Conservation (phyloP, 2,888 invertebrate species). For the Smittia aterrima region DNA sequence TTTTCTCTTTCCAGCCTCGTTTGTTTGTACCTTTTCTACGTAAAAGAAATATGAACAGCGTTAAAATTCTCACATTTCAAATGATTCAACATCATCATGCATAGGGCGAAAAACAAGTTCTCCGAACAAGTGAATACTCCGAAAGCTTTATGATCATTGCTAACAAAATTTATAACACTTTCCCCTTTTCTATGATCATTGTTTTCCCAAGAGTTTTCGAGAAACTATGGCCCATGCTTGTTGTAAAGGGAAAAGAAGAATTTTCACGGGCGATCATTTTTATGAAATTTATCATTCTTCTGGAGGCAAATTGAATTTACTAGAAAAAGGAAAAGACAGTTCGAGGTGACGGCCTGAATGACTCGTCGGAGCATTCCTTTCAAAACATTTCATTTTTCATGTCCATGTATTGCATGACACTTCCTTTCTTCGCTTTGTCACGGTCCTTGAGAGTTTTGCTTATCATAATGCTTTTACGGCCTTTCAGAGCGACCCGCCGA, state of each 20-base stretch:
- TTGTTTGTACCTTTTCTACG: not conserved
- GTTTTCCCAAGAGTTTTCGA: no score
- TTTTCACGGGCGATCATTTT: no score
- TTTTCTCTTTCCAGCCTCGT: not conserved
- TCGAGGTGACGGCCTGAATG: no score
- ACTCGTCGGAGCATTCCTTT: not conserved
- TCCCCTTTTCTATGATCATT: no score
- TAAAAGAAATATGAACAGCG: not conserved
- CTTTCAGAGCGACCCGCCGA: not conserved
- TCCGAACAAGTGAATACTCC: not conserved
- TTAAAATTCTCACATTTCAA: not conserved
- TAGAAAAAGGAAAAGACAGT: not conserved
- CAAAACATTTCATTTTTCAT: not conserved
- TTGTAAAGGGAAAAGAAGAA: no score
- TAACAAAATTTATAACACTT: constrained; percentile 23
- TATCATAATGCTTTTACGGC: not conserved
- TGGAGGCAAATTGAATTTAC: no score
- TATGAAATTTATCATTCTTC: no score
- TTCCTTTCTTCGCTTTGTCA: not conserved
- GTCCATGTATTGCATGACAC: not conserved
- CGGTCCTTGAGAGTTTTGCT: not conserved
- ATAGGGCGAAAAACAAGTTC: not conserved
- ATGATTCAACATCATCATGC: not conserved
- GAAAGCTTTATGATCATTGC: constrained; percentile 28
- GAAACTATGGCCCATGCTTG: no score